phyloP scores from a whole-genome alignment of 2,888 invertebrate genomes.

The Oscheius sp. region DNA sequence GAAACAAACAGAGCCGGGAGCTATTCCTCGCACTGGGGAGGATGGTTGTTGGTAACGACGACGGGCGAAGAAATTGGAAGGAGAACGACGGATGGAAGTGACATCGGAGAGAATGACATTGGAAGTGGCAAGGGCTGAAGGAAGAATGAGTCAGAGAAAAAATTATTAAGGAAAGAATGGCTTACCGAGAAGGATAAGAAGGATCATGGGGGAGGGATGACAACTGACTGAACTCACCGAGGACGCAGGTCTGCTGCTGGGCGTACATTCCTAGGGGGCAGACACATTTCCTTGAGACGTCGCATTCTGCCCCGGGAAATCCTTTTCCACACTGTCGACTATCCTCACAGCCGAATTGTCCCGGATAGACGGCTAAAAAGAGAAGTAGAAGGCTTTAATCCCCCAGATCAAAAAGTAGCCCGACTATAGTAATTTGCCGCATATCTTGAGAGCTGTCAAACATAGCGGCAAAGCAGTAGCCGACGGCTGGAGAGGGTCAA shows the following conservation, averaged over 20 bases:
- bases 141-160: background rate
- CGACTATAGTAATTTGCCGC: slow-evolving; percentile 13
- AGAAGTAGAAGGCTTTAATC: background rate
- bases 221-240: slow-evolving; percentile 25
- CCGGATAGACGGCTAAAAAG: slow-evolving; percentile 63
- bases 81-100: background rate
- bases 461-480: slow-evolving; percentile 11
- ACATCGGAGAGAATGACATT: slow-evolving; percentile 32
- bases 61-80: slow-evolving; percentile 22
- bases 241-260: slow-evolving; percentile 57
- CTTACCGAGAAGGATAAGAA: slow-evolving; percentile 15
- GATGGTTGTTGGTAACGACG: slow-evolving; percentile 18
- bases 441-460: slow-evolving; percentile 15
- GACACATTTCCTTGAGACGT: slow-evolving; percentile 51
- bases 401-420: background rate
- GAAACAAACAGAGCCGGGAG: slow-evolving; percentile 55
- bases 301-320: slow-evolving; percentile 63
- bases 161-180: background rate
- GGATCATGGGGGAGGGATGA: background rate
- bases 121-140: slow-evolving; percentile 27
- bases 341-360: slow-evolving; percentile 65
- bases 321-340: slow-evolving; percentile 61
- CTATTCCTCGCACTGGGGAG: background rate
- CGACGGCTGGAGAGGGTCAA: slow-evolving; percentile 21
- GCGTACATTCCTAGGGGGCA: slow-evolving; percentile 63